Base-by-base conservation (phyloP, 2,113 vertebrate genomes). In the Pycnonotus jocosus region DNA sequence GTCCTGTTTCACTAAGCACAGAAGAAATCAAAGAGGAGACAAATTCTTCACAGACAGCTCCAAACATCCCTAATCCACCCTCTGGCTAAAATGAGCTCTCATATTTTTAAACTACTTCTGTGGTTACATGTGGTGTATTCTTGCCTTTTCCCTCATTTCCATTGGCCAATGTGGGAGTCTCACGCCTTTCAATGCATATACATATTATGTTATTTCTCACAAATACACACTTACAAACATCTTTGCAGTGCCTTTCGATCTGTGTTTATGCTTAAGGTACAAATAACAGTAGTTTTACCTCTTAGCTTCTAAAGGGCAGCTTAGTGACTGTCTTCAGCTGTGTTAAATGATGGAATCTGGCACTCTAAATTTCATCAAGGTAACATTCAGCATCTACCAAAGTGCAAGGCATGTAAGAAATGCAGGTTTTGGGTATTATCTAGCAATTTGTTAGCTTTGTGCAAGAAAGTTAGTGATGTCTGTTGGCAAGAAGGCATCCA, bases 31-130 rank as follows among this genome's bases (percentile, higher is more conserved):
- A 82, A 92, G 58, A 42, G 37, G 35, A 92, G 50, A 54, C 18
- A 92, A 91, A 94, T 92, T 91, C 61, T 94, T 93, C 50, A 45
- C 31, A 70, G 62, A 73, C 33, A 86, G 54, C 22, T 85, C 78
- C 65, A 82, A 86, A 69, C 0, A 9, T 48, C 54, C 85, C 57
- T 83, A 86, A 93, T 66, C 18, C 54, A 88, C n/a, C 27, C 38
- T 62, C 62, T 76, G n/a, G 50, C 30, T 90, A 61, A 83, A 42
- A 80, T 12, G 14, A 62, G 51, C 21, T 66, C 42, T 51, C 2
- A 12, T 72, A 38, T 30, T 90, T 86, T 92, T 45, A 9, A 23
- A 35, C 21, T 76, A 0, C n/a, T 90, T 62, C 48, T 78, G 54
- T 73, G 30, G 40, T 85, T 88, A 25, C 18, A 37, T 42, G 24